Base-by-base conservation (phyloP, 2,797 vertebrate genomes). In the Miichthys miiuy region DNA sequence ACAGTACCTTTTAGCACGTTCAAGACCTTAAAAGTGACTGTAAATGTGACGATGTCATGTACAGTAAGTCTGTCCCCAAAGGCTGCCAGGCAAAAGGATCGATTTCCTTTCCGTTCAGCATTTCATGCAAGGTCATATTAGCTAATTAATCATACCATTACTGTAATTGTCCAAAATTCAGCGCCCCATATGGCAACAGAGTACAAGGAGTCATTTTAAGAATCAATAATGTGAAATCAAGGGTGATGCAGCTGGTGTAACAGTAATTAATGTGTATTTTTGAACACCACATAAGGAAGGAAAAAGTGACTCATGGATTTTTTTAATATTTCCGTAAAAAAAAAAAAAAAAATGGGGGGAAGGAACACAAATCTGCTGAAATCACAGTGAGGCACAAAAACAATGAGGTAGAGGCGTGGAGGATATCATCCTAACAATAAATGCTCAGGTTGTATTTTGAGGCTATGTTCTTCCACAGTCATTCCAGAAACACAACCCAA, bases 401-500 rank as follows among this genome's bases (percentile, higher is more conserved):
- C 48, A 54, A 61, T 44, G 58, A 61, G 60, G 56, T 79, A 77
- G 60, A 83, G 51, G 70, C 87, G 83, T 79, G 81, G 78, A 80
- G 81, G 78, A 80, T 72, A 85, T 84, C 67, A 88, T 85, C 77
- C 78, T 77, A 79, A 75, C 78, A 56, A 68, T 85, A 84, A 84
- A 85, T 79, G 73, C 75, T 65, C 77, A 46, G 50, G 41, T 68
- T 78, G 9, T 68, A 66, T 82, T 86, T 75, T 74, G 9, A 80
- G 68, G 77, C 71, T 63, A 23, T 75, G 79, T 86, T 87, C 86
- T 89, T 91, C 68, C 72, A 84, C 51, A 70, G 83, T 90, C 82
- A 89, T 88, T 80, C 77, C 80, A 82, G 79, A 91, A 89, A 89
- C 69, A 82, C 80, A 92, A 79, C 79, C 77, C 87, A 87, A 91